Evolutionary conservation across 1,140 invertebrate genomes (phyloP).

Genomic region (Meloidogyne hapla): DNA sequence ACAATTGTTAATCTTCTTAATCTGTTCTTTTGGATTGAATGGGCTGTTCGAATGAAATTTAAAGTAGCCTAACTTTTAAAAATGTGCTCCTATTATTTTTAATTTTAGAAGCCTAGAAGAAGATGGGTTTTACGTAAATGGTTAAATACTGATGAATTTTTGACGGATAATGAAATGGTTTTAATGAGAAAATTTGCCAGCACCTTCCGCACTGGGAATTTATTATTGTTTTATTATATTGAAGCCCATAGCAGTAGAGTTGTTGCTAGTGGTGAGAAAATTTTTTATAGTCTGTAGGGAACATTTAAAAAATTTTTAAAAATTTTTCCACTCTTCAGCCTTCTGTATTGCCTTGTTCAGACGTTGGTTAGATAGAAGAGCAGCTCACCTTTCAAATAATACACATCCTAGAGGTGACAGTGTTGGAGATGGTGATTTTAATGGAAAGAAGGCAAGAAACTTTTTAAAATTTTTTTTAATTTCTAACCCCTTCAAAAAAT

Average conservation of each 20-base stretch:
- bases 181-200: constrained; percentile 30
- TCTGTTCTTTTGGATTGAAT: constrained; percentile 35
- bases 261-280: constrained; percentile 32
- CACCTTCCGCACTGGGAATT: constrained; percentile 33
- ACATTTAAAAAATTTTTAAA: neutral
- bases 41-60: constrained; percentile 33
- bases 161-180: constrained; percentile 15
- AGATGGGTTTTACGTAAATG: constrained; percentile 33
- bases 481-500: too few species aligned
- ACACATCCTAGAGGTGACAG: constrained; percentile 2
- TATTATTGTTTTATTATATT: constrained; percentile 40
- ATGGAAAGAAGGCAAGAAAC: neutral
- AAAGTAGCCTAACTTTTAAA: neutral
- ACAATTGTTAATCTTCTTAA: constrained; percentile 32
- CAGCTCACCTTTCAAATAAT: neutral
- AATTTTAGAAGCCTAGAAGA: neutral
- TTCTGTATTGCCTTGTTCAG: constrained; percentile 33
- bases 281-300: neutral
- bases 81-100: too few species aligned
- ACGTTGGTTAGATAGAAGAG: constrained; percentile 31
- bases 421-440: constrained; percentile 7
- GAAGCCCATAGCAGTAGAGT: constrained; percentile 40
- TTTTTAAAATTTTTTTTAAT: neutral
- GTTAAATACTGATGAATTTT: constrained; percentile 33
- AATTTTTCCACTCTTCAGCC: constrained; percentile 20